Base-by-base conservation (phyloP, 2,888 invertebrate genomes). In the Lochmaea capreae region DNA sequence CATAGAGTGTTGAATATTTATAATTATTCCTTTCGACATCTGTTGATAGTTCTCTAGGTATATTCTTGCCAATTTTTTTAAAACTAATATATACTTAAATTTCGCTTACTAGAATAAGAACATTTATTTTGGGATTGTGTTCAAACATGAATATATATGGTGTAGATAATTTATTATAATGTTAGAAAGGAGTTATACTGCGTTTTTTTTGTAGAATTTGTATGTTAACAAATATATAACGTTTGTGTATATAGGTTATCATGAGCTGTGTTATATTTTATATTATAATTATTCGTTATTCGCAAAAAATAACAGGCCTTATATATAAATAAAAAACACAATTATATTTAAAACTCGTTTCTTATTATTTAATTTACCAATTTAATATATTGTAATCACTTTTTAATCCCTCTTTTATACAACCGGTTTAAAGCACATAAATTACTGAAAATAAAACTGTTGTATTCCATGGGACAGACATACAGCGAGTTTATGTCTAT, bases 41-140 rank as follows among this genome's bases (percentile, higher is more conserved):
- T n/a, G n/a, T n/a, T n/a, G n/a, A 39, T 33, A n/a, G 11, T 26
- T 65, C 2, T 52, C 8, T 63, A 63, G 4, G 16, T 54, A 63
- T 54, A 18, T 54, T 63, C 70, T 70, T 70, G 63, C 70, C 70
- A 70, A 57, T 54, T 49, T 26, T 14, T 22, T 67, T 58, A 26
- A 26, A 26, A 18, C 0, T 33, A 43, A 14, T 42, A 18, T 12
- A 42, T 6, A 22, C 26, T 46, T 22, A 68, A 33, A 8, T 33
- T 52, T 65, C 33, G 52, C 46, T 43, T 49, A 59, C 59, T 54
- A 67, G 59, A 59, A 39, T 59, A 59, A 33, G 9, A 59, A 26
- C 14, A 59, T 12, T 39, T 61, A 14, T 16, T 18, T 54, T 8
- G 16, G 9, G 18, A 54, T 18, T 54, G n/a, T 16, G 26, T 26